Evolutionary conservation across 2,113 vertebrate species (phyloP), one percentile per base, ranked within the genome.

Genomic region (Ailuropoda melanoleuca): DNA sequence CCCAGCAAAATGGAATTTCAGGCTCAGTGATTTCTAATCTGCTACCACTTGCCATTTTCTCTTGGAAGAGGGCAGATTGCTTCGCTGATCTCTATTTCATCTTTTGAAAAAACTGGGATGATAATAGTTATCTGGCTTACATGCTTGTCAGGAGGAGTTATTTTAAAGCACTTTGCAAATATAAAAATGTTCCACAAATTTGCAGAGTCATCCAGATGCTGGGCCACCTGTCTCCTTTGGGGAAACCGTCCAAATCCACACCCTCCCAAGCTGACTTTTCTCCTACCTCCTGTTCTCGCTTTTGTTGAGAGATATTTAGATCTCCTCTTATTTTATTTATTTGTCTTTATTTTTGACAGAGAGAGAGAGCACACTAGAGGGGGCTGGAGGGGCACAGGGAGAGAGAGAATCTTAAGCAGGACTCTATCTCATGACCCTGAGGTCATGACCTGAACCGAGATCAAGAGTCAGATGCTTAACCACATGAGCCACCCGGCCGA

Each of bases 141-240:
- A 23, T 43, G 29, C 55, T 93, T 96, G 66, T 95, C 83, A 68
- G n/a, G 31, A 83, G 60, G 74, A 93, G 60, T 96, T 96, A 82
- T 78, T 89, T 95, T 89, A 81, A 97, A 89, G 72, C 56, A 37
- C 60, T 96, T 95, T 48, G 48, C 48, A 95, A 68, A 89, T 74
- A 39, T 77, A 89, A 93, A 95, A 89, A 55, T 55, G 13, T 50
- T 56, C 18, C 31, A 18, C 74, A 68, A 84, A 88, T 64, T 83
- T 90, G 29, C 66, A 74, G 18, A 50, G 18, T 87, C 43, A 43
- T 60, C 53, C 55, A 87, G 55, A 75, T 84, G 43, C 46, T 13
- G 8, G 1, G 72, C 17, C 34, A 48, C n/a, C 48, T 72, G 74
- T 68, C 56, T 95, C 39, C 39, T 88, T 70, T 53, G 72, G 82